Percentiles rank a stretch among this genome's conserved stretches.
Evolutionary conservation across 2,797 vertebrate species (phyloP).

Genomic region (Nyctibius grandis): DNA sequence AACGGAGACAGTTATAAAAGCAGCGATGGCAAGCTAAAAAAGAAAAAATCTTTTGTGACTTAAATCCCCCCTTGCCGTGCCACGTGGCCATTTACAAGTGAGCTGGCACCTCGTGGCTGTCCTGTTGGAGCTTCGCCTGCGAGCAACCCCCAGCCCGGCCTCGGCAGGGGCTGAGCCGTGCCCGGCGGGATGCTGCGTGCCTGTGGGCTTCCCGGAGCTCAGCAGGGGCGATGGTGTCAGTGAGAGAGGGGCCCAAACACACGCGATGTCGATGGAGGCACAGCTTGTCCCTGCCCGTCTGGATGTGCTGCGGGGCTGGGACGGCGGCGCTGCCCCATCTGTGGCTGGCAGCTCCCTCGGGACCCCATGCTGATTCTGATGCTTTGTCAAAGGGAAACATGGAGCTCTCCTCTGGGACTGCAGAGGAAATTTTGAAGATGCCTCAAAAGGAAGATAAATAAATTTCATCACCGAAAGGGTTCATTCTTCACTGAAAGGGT

Average conservation of each 20-base stretch:
- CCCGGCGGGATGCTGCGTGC: background rate
- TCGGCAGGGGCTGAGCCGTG: background rate
- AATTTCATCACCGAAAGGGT: too few species aligned
- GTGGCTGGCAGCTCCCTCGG: background rate
- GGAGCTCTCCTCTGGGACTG: background rate
- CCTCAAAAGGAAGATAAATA: background rate
- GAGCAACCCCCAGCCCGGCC: accelerated
- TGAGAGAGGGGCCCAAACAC: background rate
- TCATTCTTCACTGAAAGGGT: too few species aligned
- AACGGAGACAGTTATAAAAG: background rate
- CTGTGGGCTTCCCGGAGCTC: background rate
- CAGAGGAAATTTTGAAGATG: background rate
- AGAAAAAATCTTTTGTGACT: background rate
- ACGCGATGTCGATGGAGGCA: accelerated
- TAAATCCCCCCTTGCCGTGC: background rate
- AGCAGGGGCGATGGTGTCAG: accelerated
- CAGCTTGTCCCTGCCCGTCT: background rate
- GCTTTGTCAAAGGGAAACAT: background rate
- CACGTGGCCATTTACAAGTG: accelerated
- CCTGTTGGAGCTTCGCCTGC: background rate
- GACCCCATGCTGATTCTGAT: background rate
- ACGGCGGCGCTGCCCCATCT: accelerated
- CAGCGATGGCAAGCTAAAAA: accelerated
- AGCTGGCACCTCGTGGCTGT: background rate
- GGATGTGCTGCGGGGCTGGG: accelerated